phyloP scores from a whole-genome alignment of 2,113 vertebrate species.

The Corythaeola cristata region DNA sequence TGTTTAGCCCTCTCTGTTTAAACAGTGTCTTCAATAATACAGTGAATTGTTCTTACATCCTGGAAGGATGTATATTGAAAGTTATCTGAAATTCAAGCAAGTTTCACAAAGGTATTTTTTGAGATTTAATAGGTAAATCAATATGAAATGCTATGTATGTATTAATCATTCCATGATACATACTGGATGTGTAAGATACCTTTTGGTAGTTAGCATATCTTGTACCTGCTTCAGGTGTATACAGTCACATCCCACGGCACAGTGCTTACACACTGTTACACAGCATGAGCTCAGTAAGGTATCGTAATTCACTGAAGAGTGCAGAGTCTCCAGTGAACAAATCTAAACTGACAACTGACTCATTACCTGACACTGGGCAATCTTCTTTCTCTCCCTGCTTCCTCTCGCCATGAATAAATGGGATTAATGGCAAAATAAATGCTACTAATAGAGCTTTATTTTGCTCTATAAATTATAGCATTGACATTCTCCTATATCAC shows the following conservation, averaged over 20 bases:
- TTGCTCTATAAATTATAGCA: not conserved
- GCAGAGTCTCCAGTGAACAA: not conserved
- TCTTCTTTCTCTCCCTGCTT: not conserved
- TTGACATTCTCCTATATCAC: not conserved
- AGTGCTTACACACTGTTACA: not conserved
- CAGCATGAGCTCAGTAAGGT: not conserved
- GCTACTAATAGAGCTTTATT: not conserved
- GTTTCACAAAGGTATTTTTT: conserved; percentile 35
- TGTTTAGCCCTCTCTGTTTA: conserved; percentile 31
- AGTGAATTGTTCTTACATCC: conserved; percentile 23
- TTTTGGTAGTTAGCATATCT: not conserved
- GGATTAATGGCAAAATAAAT: not conserved
- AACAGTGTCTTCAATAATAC: conserved; percentile 14
- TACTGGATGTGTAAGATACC: not conserved
- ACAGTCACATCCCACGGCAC: rapidly evolving
- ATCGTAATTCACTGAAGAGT: not conserved
- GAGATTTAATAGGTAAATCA: conserved; percentile 44
- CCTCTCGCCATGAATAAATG: not conserved
- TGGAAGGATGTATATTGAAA: conserved; percentile 27
- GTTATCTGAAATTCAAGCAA: conserved; percentile 59
- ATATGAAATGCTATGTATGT: not conserved
- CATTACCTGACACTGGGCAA: rapidly evolving
- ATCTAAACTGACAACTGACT: not conserved
- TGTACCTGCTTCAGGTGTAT: not conserved
- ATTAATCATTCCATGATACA: not conserved